Evolutionary conservation across 2,888 invertebrate genomes (phyloP), one percentile per base, ranked within the genome.

Genomic region (Nezara viridula): DNA sequence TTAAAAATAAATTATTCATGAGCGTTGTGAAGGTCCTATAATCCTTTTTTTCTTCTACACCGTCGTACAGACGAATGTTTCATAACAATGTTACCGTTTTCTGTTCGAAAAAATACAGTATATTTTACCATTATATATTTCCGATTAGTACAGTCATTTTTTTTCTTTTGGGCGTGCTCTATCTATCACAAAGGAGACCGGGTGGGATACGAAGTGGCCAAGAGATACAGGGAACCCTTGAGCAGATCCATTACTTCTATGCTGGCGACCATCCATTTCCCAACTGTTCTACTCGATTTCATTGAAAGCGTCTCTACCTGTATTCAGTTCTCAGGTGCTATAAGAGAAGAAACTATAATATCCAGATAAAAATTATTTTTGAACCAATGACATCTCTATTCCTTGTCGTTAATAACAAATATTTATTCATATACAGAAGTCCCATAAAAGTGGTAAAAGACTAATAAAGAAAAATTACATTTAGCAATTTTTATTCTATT

Each of bases 221-320:
- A 27, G 66, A 32, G 66, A 66, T 27, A 66, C 66, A 27, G 66
- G 66, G 66, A 37, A 1, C 66, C 32, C 66, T 66, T 66, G 16
- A 66, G 32, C 32, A 66, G 66, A 66, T 66, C 66, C 66, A 66
- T 66, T 66, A 66, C 66, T 32, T 66, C 16, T 32, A 32, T 66
- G 66, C 32, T 32, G 66, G 66, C 32, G 32, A 66, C 32, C 66
- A 66, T 66, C 66, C 66, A 66, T 66, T 32, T 66, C 66, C 66
- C 19, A 32, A 66, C 66, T 66, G 66, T 66, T 66, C 66, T 66
- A 32, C 66, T 66, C 66, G 66, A 66, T 66, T 66, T 66, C 66
- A 66, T 66, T 66, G 66, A 66, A 66, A 66, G 32, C 66, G 66
- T 19, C 32, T 32, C 66, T 14, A 5, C 66, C 66, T 66, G 66